Evolutionary conservation across 2,888 invertebrate species (phyloP).

Genomic region (Macaria notata): DNA sequence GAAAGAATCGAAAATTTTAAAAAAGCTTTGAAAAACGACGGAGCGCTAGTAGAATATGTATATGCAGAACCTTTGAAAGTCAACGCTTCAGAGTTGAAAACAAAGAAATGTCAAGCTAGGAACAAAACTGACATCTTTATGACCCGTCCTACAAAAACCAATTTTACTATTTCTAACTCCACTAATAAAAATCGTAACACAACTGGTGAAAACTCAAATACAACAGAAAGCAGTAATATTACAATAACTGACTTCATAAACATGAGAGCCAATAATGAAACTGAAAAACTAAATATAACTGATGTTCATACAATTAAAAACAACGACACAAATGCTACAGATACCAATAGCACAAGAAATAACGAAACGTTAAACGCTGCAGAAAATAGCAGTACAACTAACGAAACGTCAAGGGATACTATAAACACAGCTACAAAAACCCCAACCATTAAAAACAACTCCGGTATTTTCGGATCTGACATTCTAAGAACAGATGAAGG

Average conservation of each 20-base stretch:
- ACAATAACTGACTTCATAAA: too few species aligned
- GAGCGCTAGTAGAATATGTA: conserved; percentile 50
- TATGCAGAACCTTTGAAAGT: conserved; percentile 48
- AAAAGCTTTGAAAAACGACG: conserved; percentile 50
- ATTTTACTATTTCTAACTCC: too few species aligned
- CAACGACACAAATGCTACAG: not conserved
- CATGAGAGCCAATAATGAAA: too few species aligned
- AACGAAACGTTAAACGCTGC: too few species aligned
- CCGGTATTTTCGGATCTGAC: too few species aligned
- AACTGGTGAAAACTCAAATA: too few species aligned
- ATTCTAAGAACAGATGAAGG: not conserved
- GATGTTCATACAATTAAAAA: not conserved
- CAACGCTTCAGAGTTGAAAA: conserved; percentile 38
- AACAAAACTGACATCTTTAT: conserved; percentile 16
- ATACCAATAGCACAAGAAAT: not conserved
- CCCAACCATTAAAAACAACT: not conserved
- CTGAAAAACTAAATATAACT: too few species aligned
- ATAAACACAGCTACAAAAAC: conserved; percentile 28
- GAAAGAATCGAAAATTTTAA: conserved; percentile 48
- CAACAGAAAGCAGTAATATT: too few species aligned
- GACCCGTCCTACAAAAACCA: not conserved
- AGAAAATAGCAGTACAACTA: too few species aligned
- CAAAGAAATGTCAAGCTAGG: conserved; percentile 37
- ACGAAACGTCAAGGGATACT: conserved; percentile 6
- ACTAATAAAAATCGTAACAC: too few species aligned